phyloP scores from a whole-genome alignment of 2,797 vertebrate species.

The Otus scops region DNA sequence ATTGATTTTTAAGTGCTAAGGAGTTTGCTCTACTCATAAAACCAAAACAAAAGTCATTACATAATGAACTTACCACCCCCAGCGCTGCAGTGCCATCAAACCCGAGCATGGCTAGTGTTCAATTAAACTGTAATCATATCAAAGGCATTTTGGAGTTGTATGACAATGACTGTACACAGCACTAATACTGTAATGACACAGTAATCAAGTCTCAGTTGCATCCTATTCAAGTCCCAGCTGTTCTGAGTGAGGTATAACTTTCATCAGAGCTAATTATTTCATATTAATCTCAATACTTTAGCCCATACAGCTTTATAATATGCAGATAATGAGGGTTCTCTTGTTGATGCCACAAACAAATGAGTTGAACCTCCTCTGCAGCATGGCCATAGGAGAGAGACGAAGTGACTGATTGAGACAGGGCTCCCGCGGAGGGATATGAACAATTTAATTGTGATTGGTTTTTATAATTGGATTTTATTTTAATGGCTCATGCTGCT shows the following conservation, averaged over 20 bases:
- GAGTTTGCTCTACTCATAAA: neutral
- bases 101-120: neutral
- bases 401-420: neutral
- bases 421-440: neutral
- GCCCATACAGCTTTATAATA: constrained; percentile 19
- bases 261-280: constrained; percentile 48
- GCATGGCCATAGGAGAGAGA: neutral
- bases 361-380: neutral
- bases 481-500: constrained; percentile 20
- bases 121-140: constrained; percentile 26
- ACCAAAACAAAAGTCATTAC: neutral
- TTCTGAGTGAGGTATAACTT: constrained; percentile 23
- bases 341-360: constrained; percentile 38
- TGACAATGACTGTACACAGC: constrained; percentile 19
- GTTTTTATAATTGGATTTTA: constrained; percentile 49
- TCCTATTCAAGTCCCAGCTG: constrained; percentile 34
- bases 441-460: constrained; percentile 45
- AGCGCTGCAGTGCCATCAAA: neutral
- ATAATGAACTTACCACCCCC: neutral
- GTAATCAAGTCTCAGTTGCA: constrained; percentile 45
- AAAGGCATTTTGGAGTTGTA: neutral
- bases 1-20: neutral
- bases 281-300: constrained; percentile 38
- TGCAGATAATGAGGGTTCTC: constrained; percentile 22
- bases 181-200: constrained; percentile 26